Evolutionary conservation across 2,113 vertebrate genomes (phyloP).

Genomic region (Pluvialis apricaria): DNA sequence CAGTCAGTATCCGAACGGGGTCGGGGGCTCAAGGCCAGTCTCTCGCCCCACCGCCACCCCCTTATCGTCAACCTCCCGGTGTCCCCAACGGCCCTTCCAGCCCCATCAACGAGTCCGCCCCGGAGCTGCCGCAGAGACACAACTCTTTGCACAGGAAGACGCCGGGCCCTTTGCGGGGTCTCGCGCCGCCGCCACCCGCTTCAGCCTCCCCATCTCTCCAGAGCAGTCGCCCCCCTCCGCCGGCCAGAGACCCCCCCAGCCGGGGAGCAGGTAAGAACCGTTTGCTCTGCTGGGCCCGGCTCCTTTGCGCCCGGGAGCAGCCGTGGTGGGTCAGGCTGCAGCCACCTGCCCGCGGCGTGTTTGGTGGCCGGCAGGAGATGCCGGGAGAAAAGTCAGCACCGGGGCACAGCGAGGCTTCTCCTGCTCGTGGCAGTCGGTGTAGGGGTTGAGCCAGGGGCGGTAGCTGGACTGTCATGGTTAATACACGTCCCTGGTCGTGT

Average conservation of each 20-base stretch:
- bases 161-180: slow-evolving; percentile 64
- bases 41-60: slow-evolving; percentile 82
- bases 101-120: slow-evolving; percentile 80
- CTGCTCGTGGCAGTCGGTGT: fast-evolving
- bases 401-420: fast-evolving
- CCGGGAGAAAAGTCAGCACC: fast-evolving
- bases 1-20: slow-evolving; percentile 72
- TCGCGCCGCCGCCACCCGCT: slow-evolving; percentile 73
- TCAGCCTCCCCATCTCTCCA: slow-evolving; percentile 73
- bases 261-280: slow-evolving; percentile 75
- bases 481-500: background rate
- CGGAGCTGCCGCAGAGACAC: slow-evolving; percentile 92
- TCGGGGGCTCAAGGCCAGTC: slow-evolving; percentile 74
- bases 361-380: background rate
- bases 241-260: slow-evolving; percentile 79
- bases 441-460: background rate
- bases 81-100: slow-evolving; percentile 86
- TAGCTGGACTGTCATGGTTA: background rate
- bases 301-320: background rate
- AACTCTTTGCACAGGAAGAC: slow-evolving; percentile 91
- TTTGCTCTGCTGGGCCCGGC: background rate
- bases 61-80: slow-evolving; percentile 83
- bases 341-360: background rate
- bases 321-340: fast-evolving
- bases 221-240: slow-evolving; percentile 77